Percentiles rank a stretch among this genome's conserved stretches.
phyloP scores from a whole-genome alignment of 92 coral and sea anemone genomes.

The Palythoa grandiflora region DNA sequence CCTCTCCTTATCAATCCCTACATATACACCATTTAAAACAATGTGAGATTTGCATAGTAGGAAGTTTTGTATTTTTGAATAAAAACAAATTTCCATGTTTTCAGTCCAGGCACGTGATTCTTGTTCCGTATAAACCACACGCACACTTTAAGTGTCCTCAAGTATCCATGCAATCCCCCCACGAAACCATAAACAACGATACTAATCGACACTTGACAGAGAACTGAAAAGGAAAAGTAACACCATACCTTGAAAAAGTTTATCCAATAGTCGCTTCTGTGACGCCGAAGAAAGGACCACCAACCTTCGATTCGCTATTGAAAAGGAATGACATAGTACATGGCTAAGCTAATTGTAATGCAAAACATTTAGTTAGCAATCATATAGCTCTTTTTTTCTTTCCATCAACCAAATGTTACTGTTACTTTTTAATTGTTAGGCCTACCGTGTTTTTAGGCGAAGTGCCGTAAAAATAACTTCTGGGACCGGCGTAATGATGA shows the following conservation, averaged over 20 bases:
- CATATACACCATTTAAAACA: not conserved
- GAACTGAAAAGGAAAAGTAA: not conserved
- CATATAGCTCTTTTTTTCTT: not conserved
- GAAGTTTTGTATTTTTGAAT: too few relatives aligned
- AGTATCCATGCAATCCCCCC: too few relatives aligned
- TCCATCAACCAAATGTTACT: not conserved
- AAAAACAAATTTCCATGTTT: too few relatives aligned
- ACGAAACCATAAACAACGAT: too few relatives aligned
- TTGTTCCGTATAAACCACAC: too few relatives aligned
- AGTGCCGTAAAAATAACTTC: not conserved
- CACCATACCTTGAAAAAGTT: not conserved
- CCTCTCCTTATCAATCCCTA: constrained; percentile 2
- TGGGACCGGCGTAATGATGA: not conserved
- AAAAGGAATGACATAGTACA: not conserved
- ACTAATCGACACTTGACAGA: too few relatives aligned
- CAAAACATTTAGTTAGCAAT: not conserved
- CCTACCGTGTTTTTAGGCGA: constrained; percentile 9
- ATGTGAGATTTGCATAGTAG: not conserved
- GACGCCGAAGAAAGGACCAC: constrained; percentile 15
- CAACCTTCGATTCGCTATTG: constrained; percentile 4
- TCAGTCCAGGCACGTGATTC: too few relatives aligned
- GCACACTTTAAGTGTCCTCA: too few relatives aligned
- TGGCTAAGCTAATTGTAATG: not conserved
- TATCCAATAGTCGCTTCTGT: constrained; percentile 18
- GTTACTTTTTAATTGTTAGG: too few relatives aligned